phyloP scores from a whole-genome alignment of 2,888 invertebrate genomes.

The Nephrocerus scutellatus region DNA sequence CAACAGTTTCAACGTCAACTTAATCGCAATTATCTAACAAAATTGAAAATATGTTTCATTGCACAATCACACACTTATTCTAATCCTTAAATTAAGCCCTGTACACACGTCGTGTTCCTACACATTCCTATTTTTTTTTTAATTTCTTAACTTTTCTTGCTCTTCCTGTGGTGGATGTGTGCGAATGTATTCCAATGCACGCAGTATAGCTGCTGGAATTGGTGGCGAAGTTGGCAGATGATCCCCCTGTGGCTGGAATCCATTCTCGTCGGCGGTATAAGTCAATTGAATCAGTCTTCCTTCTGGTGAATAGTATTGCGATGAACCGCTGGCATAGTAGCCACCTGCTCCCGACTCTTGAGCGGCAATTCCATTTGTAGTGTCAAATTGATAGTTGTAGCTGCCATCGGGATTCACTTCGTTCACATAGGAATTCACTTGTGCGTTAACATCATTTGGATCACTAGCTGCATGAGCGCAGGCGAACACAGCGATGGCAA shows the following conservation, averaged over 20 bases:
- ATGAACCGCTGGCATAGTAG: slow-evolving; percentile 51
- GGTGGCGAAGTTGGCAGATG: slow-evolving; percentile 47
- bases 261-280: slow-evolving; percentile 56
- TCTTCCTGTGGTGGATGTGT: slow-evolving; percentile 44
- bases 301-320: slow-evolving; percentile 52
- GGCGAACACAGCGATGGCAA: slow-evolving; percentile 27
- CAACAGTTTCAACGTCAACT: no score
- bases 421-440: slow-evolving; percentile 44
- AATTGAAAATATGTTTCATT: no score
- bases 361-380: slow-evolving; percentile 56
- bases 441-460: slow-evolving; percentile 36
- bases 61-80: no score
- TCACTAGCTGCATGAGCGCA: slow-evolving; percentile 32
- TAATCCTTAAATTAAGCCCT: no score
- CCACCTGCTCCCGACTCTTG: slow-evolving; percentile 54
- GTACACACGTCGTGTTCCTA: no score
- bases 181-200: slow-evolving; percentile 40
- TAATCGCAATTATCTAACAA: no score
- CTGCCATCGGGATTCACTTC: slow-evolving; percentile 44
- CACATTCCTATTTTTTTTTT: slow-evolving; percentile 39
- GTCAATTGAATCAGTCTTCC: slow-evolving; percentile 46
- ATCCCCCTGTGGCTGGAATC: slow-evolving; percentile 50
- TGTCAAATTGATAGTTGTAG: slow-evolving; percentile 50
- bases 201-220: slow-evolving; percentile 38
- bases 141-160: slow-evolving; percentile 39